A percentile compares a stretch with the other conserved stretches of the same genome.
These are phyloP conservation scores for Empidonax traillii DNA, from an alignment of 2,113 vertebrate genomes.

Conservation along the genomic window DNA sequence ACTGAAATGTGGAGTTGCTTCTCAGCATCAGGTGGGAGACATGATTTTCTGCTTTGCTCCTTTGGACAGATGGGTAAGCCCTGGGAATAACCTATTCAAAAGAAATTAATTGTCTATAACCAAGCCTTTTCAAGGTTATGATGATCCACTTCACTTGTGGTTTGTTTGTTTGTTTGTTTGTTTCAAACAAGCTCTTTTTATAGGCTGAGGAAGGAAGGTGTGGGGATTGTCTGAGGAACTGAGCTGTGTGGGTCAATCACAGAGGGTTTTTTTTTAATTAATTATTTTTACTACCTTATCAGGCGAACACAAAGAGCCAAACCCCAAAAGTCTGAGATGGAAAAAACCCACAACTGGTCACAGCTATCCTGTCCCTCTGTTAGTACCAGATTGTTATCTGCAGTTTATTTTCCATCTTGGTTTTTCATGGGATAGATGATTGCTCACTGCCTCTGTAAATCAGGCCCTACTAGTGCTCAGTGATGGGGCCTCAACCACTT, in stretches of 20 bases:
- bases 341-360: not conserved
- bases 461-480: not conserved
- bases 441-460: constrained; percentile 5
- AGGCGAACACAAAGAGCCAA: not conserved
- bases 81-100: not conserved
- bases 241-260: not conserved
- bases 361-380: not conserved
- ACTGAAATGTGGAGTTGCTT: not conserved
- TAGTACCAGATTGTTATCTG: not conserved
- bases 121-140: not conserved
- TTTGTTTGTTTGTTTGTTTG: not conserved
- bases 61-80: not conserved
- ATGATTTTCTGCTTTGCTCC: not conserved
- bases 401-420: not conserved
- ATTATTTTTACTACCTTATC: not conserved
- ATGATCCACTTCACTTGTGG: not conserved
- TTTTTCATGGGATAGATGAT: not conserved
- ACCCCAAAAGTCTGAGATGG: not conserved
- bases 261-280: not conserved
- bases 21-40: not conserved
- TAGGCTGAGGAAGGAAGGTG: not conserved
- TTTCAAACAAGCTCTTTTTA: not conserved
- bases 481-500: not conserved
- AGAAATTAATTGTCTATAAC: not conserved
- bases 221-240: not conserved